Evolutionary conservation across 2,113 vertebrate species (phyloP).

Genomic region (Nicator chloris): DNA sequence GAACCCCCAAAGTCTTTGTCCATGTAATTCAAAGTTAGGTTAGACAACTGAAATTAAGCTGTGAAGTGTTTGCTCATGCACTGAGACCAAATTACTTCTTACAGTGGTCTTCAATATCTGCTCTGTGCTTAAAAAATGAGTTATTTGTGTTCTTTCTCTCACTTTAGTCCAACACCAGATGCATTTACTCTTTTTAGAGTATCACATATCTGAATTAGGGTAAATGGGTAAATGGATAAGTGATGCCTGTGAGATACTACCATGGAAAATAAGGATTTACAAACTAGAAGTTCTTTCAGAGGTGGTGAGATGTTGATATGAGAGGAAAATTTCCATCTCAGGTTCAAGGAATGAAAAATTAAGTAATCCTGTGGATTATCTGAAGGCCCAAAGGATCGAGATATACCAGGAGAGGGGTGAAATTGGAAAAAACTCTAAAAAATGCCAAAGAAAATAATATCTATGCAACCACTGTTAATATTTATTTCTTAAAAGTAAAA

Average conservation of each 20-base stretch:
- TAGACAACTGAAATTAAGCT: not conserved
- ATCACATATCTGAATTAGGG: not conserved
- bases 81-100: not conserved
- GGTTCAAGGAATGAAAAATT: not conserved
- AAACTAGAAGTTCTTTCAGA: not conserved
- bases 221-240: not conserved
- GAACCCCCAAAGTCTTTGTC: not conserved
- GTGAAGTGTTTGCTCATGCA: not conserved
- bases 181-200: not conserved
- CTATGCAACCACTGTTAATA: not conserved
- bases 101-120: not conserved
- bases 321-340: not conserved
- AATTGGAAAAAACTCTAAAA: accelerated
- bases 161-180: not conserved
- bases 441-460: not conserved
- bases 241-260: not conserved
- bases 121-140: not conserved
- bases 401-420: accelerated
- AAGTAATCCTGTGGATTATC: not conserved
- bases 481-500: not conserved
- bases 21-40: not conserved
- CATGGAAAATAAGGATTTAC: not conserved
- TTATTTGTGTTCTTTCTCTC: not conserved
- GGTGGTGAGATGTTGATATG: not conserved
- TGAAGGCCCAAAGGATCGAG: not conserved